Evolutionary conservation across 53 echinoderm and acorn worm genomes (phyloP), one percentile per base, ranked within the genome.

Genomic region (Crossaster papposus): DNA sequence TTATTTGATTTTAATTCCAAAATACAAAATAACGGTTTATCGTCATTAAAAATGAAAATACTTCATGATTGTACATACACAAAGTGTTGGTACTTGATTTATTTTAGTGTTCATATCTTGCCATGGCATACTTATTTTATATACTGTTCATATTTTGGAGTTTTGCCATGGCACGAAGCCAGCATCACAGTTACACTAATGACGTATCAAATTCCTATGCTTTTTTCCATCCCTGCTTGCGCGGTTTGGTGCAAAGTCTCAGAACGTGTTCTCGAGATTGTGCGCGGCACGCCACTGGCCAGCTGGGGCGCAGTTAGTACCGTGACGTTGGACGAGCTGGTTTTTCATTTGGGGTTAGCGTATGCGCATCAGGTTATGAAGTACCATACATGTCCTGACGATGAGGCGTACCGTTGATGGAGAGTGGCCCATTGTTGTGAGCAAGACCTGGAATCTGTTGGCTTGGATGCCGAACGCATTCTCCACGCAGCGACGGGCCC

Each of bases 381-480:
- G 88, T 82, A 29, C 51, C 30, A 88, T 35, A 36, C 82, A 89
- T 17, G 82, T 32, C 37, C 36, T 37, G 72, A 86, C 86, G n/a
- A 91, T 78, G 34, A 91, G 78, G 54, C 35, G 52, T 18, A 90
- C 82, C 6, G 85, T 79, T 30, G 62, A 36, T 26, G 88, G 64
- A 14, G 80, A 30, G 34, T 84, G 91, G 29, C 68, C 72, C 36
- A 91, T 86, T 23, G 79, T 91, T 17, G 70, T 91, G 14, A 90
- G 90, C 62, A 90, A 9, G 9, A 90, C 90, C 58, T 89, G 90
- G 51, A 90, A 90, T 2, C 81, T 6, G 34, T 90, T 82, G 35
- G 82, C 75, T 35, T 82, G 82, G 36, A 90, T 90, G 76, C 90
- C 90, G n/a, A 74, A 82, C 2, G 65, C 28, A 81, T 89, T 89